Evolutionary conservation across 2,113 vertebrate species (phyloP), one percentile per base, ranked within the genome.

Genomic region (Psilopsiagon aurifrons): DNA sequence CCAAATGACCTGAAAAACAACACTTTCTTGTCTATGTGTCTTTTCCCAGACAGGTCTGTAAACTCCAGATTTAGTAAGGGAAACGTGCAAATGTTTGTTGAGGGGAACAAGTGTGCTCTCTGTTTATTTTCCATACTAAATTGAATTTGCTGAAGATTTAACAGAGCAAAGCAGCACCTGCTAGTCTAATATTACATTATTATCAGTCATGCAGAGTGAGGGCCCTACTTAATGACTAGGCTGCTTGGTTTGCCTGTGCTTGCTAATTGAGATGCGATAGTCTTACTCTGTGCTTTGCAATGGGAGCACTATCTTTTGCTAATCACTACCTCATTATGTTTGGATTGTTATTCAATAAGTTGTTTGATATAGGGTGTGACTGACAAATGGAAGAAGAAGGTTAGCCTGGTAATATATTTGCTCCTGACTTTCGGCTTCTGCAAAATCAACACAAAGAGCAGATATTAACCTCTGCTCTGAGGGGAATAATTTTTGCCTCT

Each of bases 101-200:
- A 52, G 71, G 75, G 52, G 57, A 89, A 60, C 25, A 88, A 79
- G 83, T 37, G 64, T 13, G 55, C 11, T 76, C 35, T 55, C 66
- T 84, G 60, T 90, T 88, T 94, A 51, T 89, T 96, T 78, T 91
- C 75, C 1, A 3, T 29, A 27, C 62, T 92, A 97, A 96, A 94
- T 67, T 76, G 73, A 82, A 83, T 88, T 93, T 90, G 49, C 60
- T 87, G 83, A 74, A 87, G 35, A 92, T 90, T 63, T 87, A 94
- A 69, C 31, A 24, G 68, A 89, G 88, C 68, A 92, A 67, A 90
- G 73, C 60, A 83, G 92, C 91, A 86, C 88, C 93, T 96, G 93
- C 73, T 47, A 81, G 75, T 78, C 67, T 74, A 75, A 89, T 95
- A 92, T 91, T 94, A 47, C 39, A 76, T 81, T 97, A 86, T 76